A percentile compares a stretch with the other conserved stretches of the same genome.
phyloP scores from a whole-genome alignment of 2,797 vertebrate species.

The Macroramphosus scolopax region DNA sequence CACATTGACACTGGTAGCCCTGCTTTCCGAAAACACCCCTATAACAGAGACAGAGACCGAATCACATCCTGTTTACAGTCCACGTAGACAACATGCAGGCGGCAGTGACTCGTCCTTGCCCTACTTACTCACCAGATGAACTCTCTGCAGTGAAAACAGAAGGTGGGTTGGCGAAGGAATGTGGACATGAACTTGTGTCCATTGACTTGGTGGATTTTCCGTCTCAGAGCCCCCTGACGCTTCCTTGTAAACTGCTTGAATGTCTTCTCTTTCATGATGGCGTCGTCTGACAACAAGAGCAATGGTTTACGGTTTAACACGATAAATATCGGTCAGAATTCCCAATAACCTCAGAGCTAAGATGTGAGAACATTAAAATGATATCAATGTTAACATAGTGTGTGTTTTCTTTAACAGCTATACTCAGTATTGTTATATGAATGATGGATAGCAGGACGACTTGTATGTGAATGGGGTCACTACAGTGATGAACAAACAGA shows the following conservation, averaged over 20 bases:
- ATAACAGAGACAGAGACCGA: constrained; percentile 50
- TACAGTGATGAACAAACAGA: no score
- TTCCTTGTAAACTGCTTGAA: constrained; percentile 90
- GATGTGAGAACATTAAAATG: neutral
- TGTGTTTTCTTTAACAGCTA: no score
- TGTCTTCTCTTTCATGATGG: constrained; percentile 69
- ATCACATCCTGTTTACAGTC: constrained; percentile 20
- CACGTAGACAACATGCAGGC: neutral
- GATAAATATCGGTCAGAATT: no score
- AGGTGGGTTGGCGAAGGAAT: constrained; percentile 92
- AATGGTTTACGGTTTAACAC: neutral
- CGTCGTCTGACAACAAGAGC: constrained; percentile 55
- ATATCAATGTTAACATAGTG: no score
- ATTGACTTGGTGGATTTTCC: constrained; percentile 93
- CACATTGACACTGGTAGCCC: constrained; percentile 98
- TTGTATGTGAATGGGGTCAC: no score
- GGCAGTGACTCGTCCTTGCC: neutral
- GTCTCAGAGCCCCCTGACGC: constrained; percentile 87
- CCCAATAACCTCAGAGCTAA: no score
- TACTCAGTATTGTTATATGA: no score
- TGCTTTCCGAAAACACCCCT: constrained; percentile 99
- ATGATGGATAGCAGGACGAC: no score
- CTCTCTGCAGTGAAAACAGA: constrained; percentile 96
- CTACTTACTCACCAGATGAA: constrained; percentile 91
- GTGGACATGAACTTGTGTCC: constrained; percentile 99